Evolutionary conservation across 2,797 vertebrate species (phyloP), one percentile per base, ranked within the genome.

Genomic region (Novumbra hubbsi): DNA sequence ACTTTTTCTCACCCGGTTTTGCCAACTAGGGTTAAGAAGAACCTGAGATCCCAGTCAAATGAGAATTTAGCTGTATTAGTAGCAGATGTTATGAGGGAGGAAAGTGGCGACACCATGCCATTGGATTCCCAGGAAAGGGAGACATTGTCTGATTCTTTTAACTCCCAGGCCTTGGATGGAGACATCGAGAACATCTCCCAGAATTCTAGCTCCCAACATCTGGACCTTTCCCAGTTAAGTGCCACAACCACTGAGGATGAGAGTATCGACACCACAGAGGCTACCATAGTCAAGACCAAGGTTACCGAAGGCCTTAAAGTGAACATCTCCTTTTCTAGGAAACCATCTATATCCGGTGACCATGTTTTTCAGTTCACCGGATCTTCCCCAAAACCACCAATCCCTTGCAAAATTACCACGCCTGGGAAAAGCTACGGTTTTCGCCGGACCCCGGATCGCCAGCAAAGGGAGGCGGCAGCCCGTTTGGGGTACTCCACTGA

Each of bases 391-490:
- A 76, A 81, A 77, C 34, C 55, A 9, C 16, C 0, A 0, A 24
- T 16, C 19, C n/a, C 74, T 0, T 8, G 50, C 0, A 73, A 77
- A 8, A 70, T 63, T 3, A 70, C 60, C 4, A 81, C 78, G 0
- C 77, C 83, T 0, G 74, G 72, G 1, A 74, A 88, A 3, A 89
- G 87, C 65, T 95, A 95, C 0, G 89, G 92, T 48, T 91, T 95
- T 48, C 88, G 92, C 21, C 91, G 90, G 77, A 95, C 94, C 0
- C 92, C 94, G 0, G 96, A 96, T 81, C 91, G 95, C 34, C 92
- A 91, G 30, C 96, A 95, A 78, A 85, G 91, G 67, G 93, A 94
- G 76, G 95, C 94, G 0, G 94, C 93, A 0, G 92, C 94, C 0
- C 94, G 94, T 21, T 89, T 93, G 60, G 93, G 92, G 1, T 91